Evolutionary conservation across 2,888 invertebrate species (phyloP).

Genomic region (Luperina nickerlii): DNA sequence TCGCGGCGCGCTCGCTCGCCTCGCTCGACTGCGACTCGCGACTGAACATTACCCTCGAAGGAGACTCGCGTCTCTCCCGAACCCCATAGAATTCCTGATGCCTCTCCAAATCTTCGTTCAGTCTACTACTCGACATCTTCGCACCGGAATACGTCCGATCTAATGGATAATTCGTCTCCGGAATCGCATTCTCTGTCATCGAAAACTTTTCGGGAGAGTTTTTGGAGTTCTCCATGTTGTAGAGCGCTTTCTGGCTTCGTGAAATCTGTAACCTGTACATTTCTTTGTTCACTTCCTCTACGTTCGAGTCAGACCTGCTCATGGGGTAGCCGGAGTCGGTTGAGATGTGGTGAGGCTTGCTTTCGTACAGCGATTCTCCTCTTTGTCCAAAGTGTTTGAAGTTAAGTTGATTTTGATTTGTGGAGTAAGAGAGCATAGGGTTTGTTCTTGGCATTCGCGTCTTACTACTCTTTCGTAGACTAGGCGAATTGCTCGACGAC

Average conservation of each 20-base stretch:
- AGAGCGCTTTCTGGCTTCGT: conserved; percentile 87
- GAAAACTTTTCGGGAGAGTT: conserved; percentile 84
- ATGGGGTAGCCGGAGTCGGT: conserved; percentile 87
- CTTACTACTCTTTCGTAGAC: conserved; percentile 88
- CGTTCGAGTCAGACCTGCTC: conserved; percentile 88
- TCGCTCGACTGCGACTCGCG: conserved; percentile 84
- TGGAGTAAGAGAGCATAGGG: conserved; percentile 90
- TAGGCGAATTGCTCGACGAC: conserved; percentile 87
- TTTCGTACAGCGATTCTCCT: conserved; percentile 86
- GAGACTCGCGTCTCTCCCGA: conserved; percentile 82
- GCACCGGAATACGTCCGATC: conserved; percentile 87
- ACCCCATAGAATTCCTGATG: conserved; percentile 83
- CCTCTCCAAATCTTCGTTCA: conserved; percentile 87
- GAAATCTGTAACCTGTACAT: conserved; percentile 89
- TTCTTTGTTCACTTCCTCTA: conserved; percentile 89
- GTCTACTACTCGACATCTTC: conserved; percentile 85
- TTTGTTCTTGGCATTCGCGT: conserved; percentile 91
- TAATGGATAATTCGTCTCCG: conserved; percentile 87
- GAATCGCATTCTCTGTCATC: conserved; percentile 81
- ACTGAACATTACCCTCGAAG: conserved; percentile 78
- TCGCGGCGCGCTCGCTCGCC: conserved; percentile 82
- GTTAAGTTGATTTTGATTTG: conserved; percentile 86
- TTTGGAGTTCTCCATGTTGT: conserved; percentile 86
- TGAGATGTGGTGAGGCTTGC: conserved; percentile 87
- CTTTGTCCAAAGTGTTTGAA: conserved; percentile 88